phyloP scores from a whole-genome alignment of 2,888 invertebrate genomes.

The Gortyna flavago region DNA sequence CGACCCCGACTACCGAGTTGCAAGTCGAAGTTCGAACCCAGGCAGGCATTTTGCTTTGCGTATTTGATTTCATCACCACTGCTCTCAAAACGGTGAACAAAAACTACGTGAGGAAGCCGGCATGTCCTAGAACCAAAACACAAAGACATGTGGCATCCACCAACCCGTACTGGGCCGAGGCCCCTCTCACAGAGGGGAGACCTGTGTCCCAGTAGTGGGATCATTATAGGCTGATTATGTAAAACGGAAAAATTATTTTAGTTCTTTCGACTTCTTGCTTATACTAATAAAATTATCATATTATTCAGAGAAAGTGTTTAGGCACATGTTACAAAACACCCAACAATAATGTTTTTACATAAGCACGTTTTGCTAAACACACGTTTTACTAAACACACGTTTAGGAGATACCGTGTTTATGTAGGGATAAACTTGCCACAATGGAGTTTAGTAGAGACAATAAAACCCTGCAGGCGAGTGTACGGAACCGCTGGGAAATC shows the following conservation, averaged over 20 bases:
- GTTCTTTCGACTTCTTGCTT: no score
- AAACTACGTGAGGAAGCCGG: background rate
- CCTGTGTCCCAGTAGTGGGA: background rate
- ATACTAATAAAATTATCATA: background rate
- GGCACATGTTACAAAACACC: background rate
- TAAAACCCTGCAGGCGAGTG: conserved; percentile 57
- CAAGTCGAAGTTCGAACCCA: background rate
- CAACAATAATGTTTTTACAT: conserved; percentile 18
- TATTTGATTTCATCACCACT: background rate
- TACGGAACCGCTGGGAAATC: conserved; percentile 70
- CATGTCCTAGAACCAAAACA: background rate
- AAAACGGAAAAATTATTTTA: background rate
- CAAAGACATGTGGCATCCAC: no score
- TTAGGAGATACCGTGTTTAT: conserved; percentile 29
- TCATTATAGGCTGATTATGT: background rate
- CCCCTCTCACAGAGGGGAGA: background rate
- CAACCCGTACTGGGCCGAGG: background rate
- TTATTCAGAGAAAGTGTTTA: background rate
- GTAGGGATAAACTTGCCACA: conserved; percentile 48
- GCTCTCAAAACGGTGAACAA: background rate
- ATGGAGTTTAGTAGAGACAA: conserved; percentile 53
- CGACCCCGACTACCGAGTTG: no score
- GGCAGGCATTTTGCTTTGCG: background rate
- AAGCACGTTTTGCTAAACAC: conserved; percentile 36
- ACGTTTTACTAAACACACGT: conserved; percentile 42